Conservation (phyloP, 2,113 vertebrate species). For the Martes martes region DNA sequence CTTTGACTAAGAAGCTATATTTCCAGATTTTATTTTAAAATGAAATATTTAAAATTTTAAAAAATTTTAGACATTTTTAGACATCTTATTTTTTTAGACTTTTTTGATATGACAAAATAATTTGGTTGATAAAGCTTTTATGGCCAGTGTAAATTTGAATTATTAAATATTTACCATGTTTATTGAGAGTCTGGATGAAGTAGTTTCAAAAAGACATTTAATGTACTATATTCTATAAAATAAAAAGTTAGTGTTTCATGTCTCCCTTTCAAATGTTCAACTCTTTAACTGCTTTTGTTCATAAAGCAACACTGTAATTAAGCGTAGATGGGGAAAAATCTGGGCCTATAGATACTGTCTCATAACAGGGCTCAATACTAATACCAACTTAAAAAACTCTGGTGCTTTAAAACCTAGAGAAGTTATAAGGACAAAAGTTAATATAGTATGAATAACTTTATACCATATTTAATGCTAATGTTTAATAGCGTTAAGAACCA, state of each 20-base stretch:
- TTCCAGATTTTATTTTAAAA: not conserved
- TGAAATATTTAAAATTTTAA: not conserved
- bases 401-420: not conserved
- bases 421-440: not conserved
- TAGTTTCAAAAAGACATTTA: not conserved
- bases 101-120: not conserved
- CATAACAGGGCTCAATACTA: not conserved
- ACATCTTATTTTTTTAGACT: not conserved
- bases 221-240: not conserved
- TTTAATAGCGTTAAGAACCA: too few relatives aligned
- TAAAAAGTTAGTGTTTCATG: not conserved
- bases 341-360: not conserved
- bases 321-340: not conserved
- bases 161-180: not conserved
- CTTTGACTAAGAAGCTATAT: not conserved
- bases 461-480: not conserved
- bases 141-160: not conserved
- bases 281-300: not conserved
- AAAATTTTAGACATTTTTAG: not conserved
- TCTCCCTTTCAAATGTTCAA: not conserved
- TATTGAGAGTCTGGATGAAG: not conserved
- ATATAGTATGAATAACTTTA: not conserved
- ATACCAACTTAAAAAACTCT: not conserved
- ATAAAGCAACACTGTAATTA: not conserved
- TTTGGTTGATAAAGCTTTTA: constrained; percentile 10